Evolutionary conservation across 2,888 invertebrate genomes (phyloP), one percentile per base, ranked within the genome.

Genomic region (Drosophila nr. perissopoda): DNA sequence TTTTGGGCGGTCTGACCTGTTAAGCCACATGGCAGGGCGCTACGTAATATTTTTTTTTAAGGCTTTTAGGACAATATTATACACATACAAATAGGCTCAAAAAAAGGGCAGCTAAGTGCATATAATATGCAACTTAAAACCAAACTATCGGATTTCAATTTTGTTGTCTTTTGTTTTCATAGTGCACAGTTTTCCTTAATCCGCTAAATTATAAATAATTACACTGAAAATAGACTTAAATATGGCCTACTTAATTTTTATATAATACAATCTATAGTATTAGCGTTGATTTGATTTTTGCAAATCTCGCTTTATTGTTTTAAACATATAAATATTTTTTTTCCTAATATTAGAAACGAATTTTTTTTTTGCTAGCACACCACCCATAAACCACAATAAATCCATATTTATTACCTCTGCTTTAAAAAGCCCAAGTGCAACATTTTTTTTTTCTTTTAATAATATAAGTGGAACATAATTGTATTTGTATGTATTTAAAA

Each of bases 41-140:
- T 72, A 64, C 80, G 61, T 79, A 69, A 84, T 83, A 81, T 21
- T 73, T n/a, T 38, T 75, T 81, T 87, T 83, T 73, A 88, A 88
- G 83, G 78, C 82, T 86, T 85, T 80, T 85, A 85, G 88, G 85
- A 85, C 85, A 85, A 85, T 88, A 85, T 82, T 79, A 85, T 81
- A 83, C 53, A 83, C 68, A 80, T 33, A 73, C 58, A 72, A 69
- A 61, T 60, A 49, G 27, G 63, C 63, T 70, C 63, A 56, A 68
- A 49, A 65, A 54, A 36, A 49, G 56, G 54, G 79, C 66, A 66
- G 54, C 34, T 29, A 54, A 60, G 61, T 69, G 62, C 63, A 73
- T 63, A 64, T 33, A 71, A 67, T 60, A 33, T 68, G 70, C 54
- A 52, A 76, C 67, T 67, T 53, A 52, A 62, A 68, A 73, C 40